Percentiles rank a stretch among this genome's conserved stretches.
Conservation (phyloP, 2,113 vertebrate genomes). For the Nothoprocta pentlandii region DNA sequence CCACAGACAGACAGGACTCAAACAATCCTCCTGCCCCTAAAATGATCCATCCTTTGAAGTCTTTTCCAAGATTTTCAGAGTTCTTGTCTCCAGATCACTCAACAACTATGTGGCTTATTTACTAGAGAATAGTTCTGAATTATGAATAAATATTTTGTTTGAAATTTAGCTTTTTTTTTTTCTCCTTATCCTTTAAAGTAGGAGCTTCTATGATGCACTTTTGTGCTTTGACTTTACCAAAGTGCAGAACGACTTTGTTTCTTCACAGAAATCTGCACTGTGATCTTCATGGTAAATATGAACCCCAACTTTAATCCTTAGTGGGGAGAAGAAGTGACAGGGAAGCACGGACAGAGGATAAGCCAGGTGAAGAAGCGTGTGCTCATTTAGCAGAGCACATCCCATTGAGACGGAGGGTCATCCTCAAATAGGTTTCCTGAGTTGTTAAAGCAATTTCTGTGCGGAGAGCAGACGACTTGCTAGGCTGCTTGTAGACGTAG, state of each 20-base stretch:
- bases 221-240: neutral
- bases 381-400: neutral
- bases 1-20: neutral
- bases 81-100: neutral
- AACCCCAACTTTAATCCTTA: neutral
- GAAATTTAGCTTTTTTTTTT: neutral
- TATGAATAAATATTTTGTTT: constrained; percentile 30
- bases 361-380: neutral
- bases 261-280: neutral
- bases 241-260: neutral
- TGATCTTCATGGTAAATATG: neutral
- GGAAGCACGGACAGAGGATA: neutral
- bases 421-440: neutral
- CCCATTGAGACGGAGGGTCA: neutral
- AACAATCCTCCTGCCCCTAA: neutral
- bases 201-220: neutral
- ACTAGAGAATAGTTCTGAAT: neutral
- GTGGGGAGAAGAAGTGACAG: neutral
- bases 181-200: neutral
- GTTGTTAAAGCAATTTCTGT: neutral
- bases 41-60: neutral
- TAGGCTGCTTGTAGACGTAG: neutral
- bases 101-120: neutral
- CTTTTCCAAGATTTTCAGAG: neutral
- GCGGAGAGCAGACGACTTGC: neutral